Percentiles rank a stretch among this genome's conserved stretches.
These are phyloP conservation scores for Bostrychus sinensis DNA, from an alignment of 2,113 vertebrate species.

Conservation along the genomic window DNA sequence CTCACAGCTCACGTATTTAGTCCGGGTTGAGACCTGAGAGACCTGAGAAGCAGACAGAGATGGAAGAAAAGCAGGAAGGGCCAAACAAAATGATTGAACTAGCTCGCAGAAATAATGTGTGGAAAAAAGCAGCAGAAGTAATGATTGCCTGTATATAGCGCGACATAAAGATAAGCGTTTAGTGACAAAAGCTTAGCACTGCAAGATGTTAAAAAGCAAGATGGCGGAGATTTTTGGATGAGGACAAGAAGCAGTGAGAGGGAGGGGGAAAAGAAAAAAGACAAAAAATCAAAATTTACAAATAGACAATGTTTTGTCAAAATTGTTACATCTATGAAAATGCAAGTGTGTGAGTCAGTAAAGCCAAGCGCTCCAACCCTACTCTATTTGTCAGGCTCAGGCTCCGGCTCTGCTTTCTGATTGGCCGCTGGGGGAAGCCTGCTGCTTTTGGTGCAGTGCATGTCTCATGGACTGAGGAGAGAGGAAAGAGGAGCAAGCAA, in stretches of 20 bases:
- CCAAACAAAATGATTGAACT: slow-evolving; percentile 5
- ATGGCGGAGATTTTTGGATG: slow-evolving; percentile 16
- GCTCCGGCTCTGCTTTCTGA: slow-evolving; percentile 18
- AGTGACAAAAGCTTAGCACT: slow-evolving; percentile 52
- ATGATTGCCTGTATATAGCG: slow-evolving; percentile 17
- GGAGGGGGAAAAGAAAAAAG: slow-evolving; percentile 40
- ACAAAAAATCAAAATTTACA: slow-evolving; percentile 57
- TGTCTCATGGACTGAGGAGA: slow-evolving; percentile 15
- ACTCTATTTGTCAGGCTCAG: background rate
- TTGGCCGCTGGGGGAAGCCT: slow-evolving; percentile 41
- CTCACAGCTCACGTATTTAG: slow-evolving; percentile 58
- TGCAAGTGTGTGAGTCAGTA: slow-evolving; percentile 5
- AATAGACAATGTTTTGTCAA: slow-evolving; percentile 59
- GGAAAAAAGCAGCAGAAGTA: slow-evolving; percentile 36
- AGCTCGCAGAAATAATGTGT: slow-evolving; percentile 40
- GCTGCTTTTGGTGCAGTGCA: slow-evolving; percentile 45
- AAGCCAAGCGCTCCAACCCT: background rate
- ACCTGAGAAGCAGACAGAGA: slow-evolving; percentile 65
- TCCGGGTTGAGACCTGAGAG: slow-evolving; percentile 64
- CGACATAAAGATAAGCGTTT: slow-evolving; percentile 17
- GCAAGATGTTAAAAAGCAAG: slow-evolving; percentile 25
- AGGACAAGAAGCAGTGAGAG: slow-evolving; percentile 52
- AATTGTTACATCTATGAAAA: slow-evolving; percentile 30
- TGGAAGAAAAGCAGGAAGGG: slow-evolving; percentile 40
- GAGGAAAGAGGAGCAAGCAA: background rate